These are phyloP conservation scores for Girardia tigrina DNA, from an alignment of 2,888 invertebrate genomes.

Conservation along the genomic window DNA sequence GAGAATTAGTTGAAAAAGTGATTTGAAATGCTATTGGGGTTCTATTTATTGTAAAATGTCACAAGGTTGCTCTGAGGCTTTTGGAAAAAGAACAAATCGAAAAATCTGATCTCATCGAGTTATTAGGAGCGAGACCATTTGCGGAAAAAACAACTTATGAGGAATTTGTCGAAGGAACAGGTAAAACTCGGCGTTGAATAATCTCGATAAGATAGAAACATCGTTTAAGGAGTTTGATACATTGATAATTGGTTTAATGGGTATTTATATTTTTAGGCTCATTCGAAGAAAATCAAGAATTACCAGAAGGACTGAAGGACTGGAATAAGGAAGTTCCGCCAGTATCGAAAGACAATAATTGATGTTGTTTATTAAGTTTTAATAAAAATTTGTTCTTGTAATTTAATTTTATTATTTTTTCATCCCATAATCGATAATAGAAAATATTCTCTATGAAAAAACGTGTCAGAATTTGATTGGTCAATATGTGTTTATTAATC, in stretches of 20 bases:
- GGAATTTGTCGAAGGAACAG: slow-evolving; percentile 73
- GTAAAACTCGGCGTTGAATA: too few relatives aligned
- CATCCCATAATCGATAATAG: neutral
- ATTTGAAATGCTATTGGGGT: slow-evolving; percentile 82
- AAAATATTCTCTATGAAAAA: neutral
- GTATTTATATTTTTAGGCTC: slow-evolving; percentile 58
- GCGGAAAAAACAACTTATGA: slow-evolving; percentile 97
- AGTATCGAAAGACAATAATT: too few relatives aligned
- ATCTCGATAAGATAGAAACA: too few relatives aligned
- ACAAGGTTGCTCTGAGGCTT: slow-evolving; percentile 58
- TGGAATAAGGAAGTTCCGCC: slow-evolving; percentile 63
- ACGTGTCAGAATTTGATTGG: neutral
- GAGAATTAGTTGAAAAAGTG: too few relatives aligned
- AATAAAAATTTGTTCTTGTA: too few relatives aligned
- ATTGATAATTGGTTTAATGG: slow-evolving; percentile 40
- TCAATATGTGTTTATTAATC: neutral
- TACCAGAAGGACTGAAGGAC: slow-evolving; percentile 82
- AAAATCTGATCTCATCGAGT: slow-evolving; percentile 89
- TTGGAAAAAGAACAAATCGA: slow-evolving; percentile 83
- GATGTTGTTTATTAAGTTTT: too few relatives aligned
- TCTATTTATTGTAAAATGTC: slow-evolving; percentile 82
- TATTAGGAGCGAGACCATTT: slow-evolving; percentile 83
- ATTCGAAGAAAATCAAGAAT: slow-evolving; percentile 79
- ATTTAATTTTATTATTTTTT: too few relatives aligned
- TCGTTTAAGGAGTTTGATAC: too few relatives aligned